Evolutionary conservation across 2,113 vertebrate species (phyloP), one percentile per base, ranked within the genome.

Genomic region (Excalfactoria chinensis): DNA sequence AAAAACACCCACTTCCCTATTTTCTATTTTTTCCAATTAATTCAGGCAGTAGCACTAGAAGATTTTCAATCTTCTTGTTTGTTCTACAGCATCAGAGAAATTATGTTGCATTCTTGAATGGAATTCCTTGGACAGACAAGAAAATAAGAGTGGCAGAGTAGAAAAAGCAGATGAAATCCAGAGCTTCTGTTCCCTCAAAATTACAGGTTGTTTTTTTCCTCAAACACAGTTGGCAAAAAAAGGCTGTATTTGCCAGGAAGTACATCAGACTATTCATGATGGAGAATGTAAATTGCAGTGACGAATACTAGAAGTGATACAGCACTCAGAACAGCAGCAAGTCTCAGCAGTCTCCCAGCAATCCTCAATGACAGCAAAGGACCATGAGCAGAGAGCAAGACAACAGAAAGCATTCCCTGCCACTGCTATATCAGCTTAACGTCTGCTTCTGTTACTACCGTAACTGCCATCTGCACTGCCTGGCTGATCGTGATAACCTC

Each of bases 141-240:
- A 81, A 5, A 89, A 8, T 41, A 73, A 78, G 72, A 40, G 58
- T 51, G 2, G 15, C 6, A 78, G 46, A 73, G 55, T 13, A 58
- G 32, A 88, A 72, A 82, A 89, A 74, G 8, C 35, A 86, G 23
- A 60, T 26, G 46, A 64, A 86, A 92, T 63, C 2, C 13, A 67
- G 13, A 80, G 41, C 6, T 59, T 74, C 40, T 64, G 37, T 73
- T 37, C 25, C 14, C 11, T 6, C 13, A 75, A 34, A 76, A n/a
- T 84, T 53, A 90, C 26, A 70, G 32, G 5, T 2, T 0, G 5
- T 2, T 0, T 4, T 12, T 21, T 3, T 1, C 6, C 9, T 11
- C 9, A 13, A 32, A 63, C 16, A 44, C 32, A 92, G 71, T 0
- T 60, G 22, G 20, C 25, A 81, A 58, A 93, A 44, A 90, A 90